A percentile compares a stretch with the other conserved stretches of the same genome.
phyloP scores from a whole-genome alignment of 2,888 invertebrate genomes.

The Allophyes oxyacanthae region DNA sequence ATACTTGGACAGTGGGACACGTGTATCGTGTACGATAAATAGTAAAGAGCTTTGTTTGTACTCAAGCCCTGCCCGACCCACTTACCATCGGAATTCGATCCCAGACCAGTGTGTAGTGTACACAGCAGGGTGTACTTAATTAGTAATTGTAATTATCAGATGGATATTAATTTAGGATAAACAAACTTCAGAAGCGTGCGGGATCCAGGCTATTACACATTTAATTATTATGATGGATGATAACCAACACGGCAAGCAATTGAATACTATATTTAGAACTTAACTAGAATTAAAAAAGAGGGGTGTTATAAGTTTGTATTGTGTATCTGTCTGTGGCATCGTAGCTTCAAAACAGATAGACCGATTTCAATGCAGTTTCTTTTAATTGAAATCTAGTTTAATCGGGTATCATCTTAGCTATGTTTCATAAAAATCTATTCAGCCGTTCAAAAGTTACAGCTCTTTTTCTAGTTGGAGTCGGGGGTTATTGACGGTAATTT shows the following conservation, averaged over 20 bases:
- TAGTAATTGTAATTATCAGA: constrained; percentile 8
- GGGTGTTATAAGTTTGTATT: too few species aligned
- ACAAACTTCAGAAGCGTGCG: constrained; percentile 26
- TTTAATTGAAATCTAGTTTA: too few species aligned
- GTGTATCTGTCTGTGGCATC: too few species aligned
- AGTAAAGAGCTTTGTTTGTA: constrained; percentile 16
- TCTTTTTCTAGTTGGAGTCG: too few species aligned
- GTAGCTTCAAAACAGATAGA: too few species aligned
- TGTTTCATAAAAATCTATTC: too few species aligned
- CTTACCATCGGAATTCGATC: constrained; percentile 17
- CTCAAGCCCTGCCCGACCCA: not conserved
- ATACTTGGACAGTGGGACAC: too few species aligned
- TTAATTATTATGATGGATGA: constrained; percentile 19
- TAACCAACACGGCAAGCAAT: constrained; percentile 16
- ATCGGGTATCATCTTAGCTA: too few species aligned
- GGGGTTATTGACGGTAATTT: too few species aligned
- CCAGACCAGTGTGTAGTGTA: constrained; percentile 11
- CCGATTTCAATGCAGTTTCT: too few species aligned
- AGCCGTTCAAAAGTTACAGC: too few species aligned
- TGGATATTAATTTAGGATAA: constrained; percentile 41
- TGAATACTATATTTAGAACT: constrained; percentile 5
- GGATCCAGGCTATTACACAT: constrained; percentile 22
- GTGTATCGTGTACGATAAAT: constrained; percentile 22
- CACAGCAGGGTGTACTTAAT: not conserved
- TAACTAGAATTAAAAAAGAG: too few species aligned